Evolutionary conservation across 2,113 vertebrate genomes (phyloP).

Genomic region (Eulemur macaco): DNA sequence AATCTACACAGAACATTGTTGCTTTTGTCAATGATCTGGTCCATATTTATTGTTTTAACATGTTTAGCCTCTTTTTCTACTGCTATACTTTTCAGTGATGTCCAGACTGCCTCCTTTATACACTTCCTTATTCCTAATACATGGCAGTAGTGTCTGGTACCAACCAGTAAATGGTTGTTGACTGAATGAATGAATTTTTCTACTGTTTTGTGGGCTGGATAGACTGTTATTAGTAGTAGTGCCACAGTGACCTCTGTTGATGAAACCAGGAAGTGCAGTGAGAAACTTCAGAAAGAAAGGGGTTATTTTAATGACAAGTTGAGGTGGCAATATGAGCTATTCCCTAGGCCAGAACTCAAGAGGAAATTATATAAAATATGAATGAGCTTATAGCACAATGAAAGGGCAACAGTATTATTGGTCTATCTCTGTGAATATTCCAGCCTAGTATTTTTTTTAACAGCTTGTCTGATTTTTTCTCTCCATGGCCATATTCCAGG

Average conservation of each 20-base stretch:
- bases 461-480: not conserved
- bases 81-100: not conserved
- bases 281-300: not conserved
- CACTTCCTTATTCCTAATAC: not conserved
- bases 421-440: not conserved
- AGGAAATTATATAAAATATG: not conserved
- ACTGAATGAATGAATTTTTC: not conserved
- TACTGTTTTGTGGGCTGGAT: not conserved
- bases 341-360: not conserved
- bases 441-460: not conserved
- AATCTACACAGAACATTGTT: not conserved
- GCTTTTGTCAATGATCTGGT: not conserved
- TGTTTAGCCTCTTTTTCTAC: not conserved
- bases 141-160: not conserved
- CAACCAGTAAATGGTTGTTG: not conserved
- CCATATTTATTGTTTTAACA: not conserved
- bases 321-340: not conserved
- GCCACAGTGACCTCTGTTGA: constrained; percentile 86
- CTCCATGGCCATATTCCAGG: not conserved
- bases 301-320: not conserved
- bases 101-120: not conserved
- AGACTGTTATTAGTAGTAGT: constrained; percentile 46
- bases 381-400: not conserved
- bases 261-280: constrained; percentile 76
- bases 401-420: rapidly evolving